Conservation (phyloP, 2,888 invertebrate species). For the Harmothoe impar region DNA sequence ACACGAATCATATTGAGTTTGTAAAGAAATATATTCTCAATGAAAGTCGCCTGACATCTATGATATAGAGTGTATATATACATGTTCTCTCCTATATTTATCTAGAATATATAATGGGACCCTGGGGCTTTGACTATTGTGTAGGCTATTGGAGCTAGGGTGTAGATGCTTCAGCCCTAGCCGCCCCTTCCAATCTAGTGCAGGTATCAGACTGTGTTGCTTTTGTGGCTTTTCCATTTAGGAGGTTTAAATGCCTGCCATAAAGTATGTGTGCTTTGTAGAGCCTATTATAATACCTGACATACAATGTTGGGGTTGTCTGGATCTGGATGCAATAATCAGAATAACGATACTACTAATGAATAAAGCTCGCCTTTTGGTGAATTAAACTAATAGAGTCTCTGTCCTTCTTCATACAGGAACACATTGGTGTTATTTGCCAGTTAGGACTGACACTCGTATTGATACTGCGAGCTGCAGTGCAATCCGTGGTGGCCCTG, state of each 20-base stretch:
- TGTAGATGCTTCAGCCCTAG: no score
- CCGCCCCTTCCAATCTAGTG: not conserved
- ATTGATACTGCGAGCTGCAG: no score
- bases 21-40: no score
- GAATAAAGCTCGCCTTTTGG: constrained; percentile 35
- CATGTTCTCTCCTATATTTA: no score
- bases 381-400: not conserved
- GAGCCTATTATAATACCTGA: not conserved
- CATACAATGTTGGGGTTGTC: constrained; percentile 23
- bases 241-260: not conserved
- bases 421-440: no score
- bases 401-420: not conserved
- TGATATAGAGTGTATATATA: no score
- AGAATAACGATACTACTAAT: not conserved
- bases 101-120: not conserved
- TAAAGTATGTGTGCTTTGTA: constrained; percentile 33
- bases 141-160: not conserved
- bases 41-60: no score
- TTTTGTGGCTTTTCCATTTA: not conserved
- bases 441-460: no score
- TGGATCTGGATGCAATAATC: constrained; percentile 41
- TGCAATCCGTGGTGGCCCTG: no score
- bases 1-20: no score
- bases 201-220: not conserved
- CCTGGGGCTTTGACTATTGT: constrained; percentile 2